Evolutionary conservation across 2,797 vertebrate genomes (phyloP), one percentile per base, ranked within the genome.

Genomic region (Danio aesculapii): DNA sequence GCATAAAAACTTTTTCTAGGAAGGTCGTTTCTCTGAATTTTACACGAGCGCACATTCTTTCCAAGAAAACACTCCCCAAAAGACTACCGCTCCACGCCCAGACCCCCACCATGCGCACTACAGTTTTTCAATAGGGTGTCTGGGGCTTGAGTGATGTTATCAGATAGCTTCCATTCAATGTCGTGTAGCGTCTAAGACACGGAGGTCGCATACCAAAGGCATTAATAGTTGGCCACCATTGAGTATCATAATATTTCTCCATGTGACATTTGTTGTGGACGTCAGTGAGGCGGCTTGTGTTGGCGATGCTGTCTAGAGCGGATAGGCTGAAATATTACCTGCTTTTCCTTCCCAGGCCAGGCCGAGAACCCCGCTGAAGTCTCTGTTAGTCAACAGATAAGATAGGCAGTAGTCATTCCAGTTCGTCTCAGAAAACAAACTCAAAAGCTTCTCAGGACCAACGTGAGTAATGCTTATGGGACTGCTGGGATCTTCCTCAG

Each of bases 341-440:
- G 81, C 0, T 79, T 88, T 93, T 44, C 95, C 96, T 74, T 93
- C 93, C 92, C 94, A 96, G 79, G 95, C 95, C 43, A 96, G 88
- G 0, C 96, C 95, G 41, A 96, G 91, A 17, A 94, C 82, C 0
- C 94, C 95, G 0, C 90, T 95, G 89, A 93, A 96, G 90, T 96
- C 95, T 17, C 95, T 89, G 92, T 94, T 85, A 1, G 95, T 95
- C 52, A 96, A 88, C 78, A 96, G 91, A 77, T 95, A 96, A n/a
- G 96, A 95, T 64, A 96, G 89, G 75, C 95, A 96, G 88, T 92
- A 94, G 62, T 93, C 90, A 11, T 91, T 90, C 95, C 95, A 96
- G 89, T 94, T 92, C 2, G 46, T 85, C 83, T 92, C 88, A 0
- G 96, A 96, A 84, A 88, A 94, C 19, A 96, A 67, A 86, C 91